These are phyloP conservation scores for Vicugna pacos DNA, from an alignment of 2,113 vertebrate genomes.

Conservation along the genomic window DNA sequence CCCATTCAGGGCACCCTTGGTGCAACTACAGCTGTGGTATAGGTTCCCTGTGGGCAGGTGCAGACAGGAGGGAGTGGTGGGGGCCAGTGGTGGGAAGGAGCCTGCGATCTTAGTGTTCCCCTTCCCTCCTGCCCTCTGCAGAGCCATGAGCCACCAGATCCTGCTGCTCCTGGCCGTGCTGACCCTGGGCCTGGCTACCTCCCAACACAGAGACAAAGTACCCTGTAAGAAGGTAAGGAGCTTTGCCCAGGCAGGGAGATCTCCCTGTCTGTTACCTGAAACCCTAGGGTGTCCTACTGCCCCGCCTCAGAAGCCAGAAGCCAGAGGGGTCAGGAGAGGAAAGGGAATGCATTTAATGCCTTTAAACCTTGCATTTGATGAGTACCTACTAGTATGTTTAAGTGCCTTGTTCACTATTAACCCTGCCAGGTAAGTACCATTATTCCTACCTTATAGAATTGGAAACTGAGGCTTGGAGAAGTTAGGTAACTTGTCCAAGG, in stretches of 20 bases:
- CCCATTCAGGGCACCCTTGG: background rate
- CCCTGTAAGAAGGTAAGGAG: conserved; percentile 92
- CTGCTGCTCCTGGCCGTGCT: conserved; percentile 89
- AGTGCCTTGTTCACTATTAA: background rate
- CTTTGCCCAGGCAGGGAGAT: background rate
- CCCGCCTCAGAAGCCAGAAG: background rate
- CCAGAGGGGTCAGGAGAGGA: background rate
- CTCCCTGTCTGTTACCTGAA: background rate
- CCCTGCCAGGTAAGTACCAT: background rate
- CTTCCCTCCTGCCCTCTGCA: conserved; percentile 62
- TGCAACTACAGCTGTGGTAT: background rate
- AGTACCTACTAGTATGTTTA: background rate
- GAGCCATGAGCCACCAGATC: conserved; percentile 91
- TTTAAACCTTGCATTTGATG: background rate
- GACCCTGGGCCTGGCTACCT: conserved; percentile 82
- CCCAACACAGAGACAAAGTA: conserved; percentile 78
- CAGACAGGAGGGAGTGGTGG: background rate
- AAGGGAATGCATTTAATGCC: background rate
- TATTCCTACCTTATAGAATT: background rate
- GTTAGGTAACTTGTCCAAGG: conserved; percentile 22
- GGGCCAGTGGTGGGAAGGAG: background rate
- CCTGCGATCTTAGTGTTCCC: conserved; percentile 4
- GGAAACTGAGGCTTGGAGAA: background rate
- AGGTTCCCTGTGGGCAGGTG: background rate
- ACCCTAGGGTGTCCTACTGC: background rate